Base-by-base conservation (phyloP, 2,888 invertebrate genomes). In the Aphidoletes aphidimyza region DNA sequence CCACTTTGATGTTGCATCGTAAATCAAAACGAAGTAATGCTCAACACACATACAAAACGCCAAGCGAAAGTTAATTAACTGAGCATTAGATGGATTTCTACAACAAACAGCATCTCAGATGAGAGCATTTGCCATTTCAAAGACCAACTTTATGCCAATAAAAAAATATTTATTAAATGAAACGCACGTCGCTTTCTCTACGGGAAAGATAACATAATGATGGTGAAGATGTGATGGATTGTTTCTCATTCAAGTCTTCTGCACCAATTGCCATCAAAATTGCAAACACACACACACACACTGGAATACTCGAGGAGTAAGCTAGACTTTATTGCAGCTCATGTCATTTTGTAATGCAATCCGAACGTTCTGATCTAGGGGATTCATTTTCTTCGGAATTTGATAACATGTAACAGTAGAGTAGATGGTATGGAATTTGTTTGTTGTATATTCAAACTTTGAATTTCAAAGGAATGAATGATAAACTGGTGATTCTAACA, bases 171-270 rank as follows among this genome's bases (percentile, higher is more conserved):
- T 17, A 47, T 47, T 47, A 19, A 47, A 19, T 11, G 47, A 14
- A 42, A 14, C 42, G 47, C 3, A 47, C n/a, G 22, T 22, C 6
- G n/a, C 22, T 54, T 54, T 26, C 54, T 0, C 26, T 54, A 0
- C n/a, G 22, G 22, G 6, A 11, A 26, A 2, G 3, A 54, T 26
- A 2, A 22, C 5, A 54, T 11, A 26, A 54, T 54, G 22, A 22
- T 8, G 11, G 54, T 54, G n/a, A 78, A 78, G 19, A 34, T 19
- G 34, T 78, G 78, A 78, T 78, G 78, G 36, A 78, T 78, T 78
- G 36, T 59, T 30, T 59, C 36, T n/a, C 78, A 34, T 78, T 78
- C 78, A 36, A 54, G 6, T 6, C 11, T 54, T 54, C 54, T 11
- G n/a, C 17, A 11, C 17, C n/a, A n/a, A n/a, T n/a, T n/a, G n/a